phyloP scores from a whole-genome alignment of 2,888 invertebrate species.

The Gastracanthus pulcherrimus region DNA sequence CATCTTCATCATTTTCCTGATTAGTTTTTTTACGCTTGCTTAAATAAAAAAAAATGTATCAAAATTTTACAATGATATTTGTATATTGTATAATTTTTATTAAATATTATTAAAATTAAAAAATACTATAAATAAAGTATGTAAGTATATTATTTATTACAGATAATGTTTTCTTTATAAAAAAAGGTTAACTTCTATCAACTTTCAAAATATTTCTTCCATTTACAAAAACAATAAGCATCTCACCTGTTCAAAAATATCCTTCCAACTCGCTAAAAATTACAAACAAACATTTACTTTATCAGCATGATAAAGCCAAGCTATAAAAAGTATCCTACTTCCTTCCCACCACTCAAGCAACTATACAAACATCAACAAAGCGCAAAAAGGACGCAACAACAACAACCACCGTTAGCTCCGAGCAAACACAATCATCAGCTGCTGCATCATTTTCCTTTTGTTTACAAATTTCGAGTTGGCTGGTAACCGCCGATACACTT shows the following conservation, averaged over 20 bases:
- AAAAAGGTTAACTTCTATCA: not conserved
- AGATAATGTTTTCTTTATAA: too few species aligned
- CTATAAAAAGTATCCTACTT: too few species aligned
- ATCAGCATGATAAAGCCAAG: too few species aligned
- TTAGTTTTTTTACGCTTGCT: not conserved
- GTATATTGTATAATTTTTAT: not conserved
- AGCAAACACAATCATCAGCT: not conserved
- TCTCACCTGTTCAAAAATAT: too few species aligned
- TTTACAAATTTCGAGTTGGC: slow-evolving; percentile 45
- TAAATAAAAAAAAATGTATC: not conserved
- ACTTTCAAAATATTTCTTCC: not conserved
- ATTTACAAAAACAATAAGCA: not conserved
- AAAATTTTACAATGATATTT: too few species aligned
- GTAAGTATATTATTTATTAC: too few species aligned
- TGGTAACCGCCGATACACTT: slow-evolving; percentile 13
- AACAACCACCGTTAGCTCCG: not conserved
- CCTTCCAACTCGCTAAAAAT: not conserved
- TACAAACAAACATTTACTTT: too few species aligned
- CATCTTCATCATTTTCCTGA: slow-evolving; percentile 49
- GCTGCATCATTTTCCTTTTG: slow-evolving; percentile 41
- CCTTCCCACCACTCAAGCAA: not conserved
- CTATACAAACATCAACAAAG: not conserved
- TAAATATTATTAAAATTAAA: not conserved
- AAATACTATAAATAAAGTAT: too few species aligned
- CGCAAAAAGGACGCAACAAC: not conserved